Evolutionary conservation across 2,113 vertebrate genomes (phyloP).

Genomic region (Hypanus sabinus): DNA sequence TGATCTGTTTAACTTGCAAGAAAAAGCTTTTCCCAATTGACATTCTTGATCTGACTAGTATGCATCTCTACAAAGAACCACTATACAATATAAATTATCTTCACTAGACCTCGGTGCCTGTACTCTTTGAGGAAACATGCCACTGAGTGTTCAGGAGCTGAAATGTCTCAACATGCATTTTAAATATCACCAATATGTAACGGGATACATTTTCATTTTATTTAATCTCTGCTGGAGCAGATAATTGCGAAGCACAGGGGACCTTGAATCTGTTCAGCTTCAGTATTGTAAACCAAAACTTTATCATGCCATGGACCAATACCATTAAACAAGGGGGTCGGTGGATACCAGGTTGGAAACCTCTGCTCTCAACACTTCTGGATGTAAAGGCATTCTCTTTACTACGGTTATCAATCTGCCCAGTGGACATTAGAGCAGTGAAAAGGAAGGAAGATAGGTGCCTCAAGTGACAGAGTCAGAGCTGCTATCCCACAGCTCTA

Average conservation of each 20-base stretch:
- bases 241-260: too few relatives aligned
- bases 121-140: not conserved
- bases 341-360: too few relatives aligned
- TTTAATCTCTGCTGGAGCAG: too few relatives aligned
- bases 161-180: not conserved
- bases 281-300: too few relatives aligned
- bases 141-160: not conserved
- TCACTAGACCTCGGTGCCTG: not conserved
- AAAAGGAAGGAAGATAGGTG: not conserved
- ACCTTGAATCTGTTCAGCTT: too few relatives aligned
- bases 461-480: too few relatives aligned
- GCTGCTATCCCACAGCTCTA: too few relatives aligned
- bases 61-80: not conserved
- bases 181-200: not conserved
- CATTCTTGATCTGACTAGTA: not conserved
- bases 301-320: too few relatives aligned
- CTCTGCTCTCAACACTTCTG: not conserved
- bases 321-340: too few relatives aligned
- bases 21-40: not conserved
- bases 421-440: not conserved
- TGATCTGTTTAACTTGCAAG: not conserved
- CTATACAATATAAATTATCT: too few relatives aligned
- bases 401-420: not conserved
- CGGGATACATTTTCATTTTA: too few relatives aligned
- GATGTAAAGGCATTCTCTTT: not conserved